Conservation (phyloP, 2,113 vertebrate species). For the Albula goreensis region DNA sequence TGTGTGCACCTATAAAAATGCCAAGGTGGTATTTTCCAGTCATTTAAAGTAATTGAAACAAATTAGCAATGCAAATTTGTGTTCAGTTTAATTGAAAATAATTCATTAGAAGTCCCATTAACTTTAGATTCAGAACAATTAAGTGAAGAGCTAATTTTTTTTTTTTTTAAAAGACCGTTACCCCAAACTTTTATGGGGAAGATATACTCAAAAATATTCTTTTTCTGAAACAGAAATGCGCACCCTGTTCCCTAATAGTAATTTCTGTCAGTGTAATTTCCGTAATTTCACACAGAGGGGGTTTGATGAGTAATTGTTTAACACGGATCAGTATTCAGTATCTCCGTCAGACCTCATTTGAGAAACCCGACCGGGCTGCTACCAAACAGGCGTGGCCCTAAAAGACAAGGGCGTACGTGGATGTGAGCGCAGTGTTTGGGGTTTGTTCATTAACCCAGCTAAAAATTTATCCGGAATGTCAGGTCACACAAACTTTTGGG, state of each 20-base stretch:
- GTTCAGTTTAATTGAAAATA: background rate
- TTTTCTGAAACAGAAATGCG: background rate
- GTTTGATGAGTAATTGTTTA: background rate
- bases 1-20: too few species aligned
- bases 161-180: background rate
- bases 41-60: background rate
- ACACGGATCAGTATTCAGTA: background rate
- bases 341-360: too few species aligned
- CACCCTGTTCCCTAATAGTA: too few species aligned
- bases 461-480: too few species aligned
- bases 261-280: too few species aligned
- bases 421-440: too few species aligned
- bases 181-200: background rate
- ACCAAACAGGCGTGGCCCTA: too few species aligned
- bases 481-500: too few species aligned
- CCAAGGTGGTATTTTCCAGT: background rate
- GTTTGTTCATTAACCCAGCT: too few species aligned
- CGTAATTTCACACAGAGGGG: too few species aligned
- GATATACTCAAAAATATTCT: background rate
- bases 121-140: background rate
- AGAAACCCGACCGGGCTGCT: too few species aligned
- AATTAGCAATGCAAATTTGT: background rate
- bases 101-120: background rate
- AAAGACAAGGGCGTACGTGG: background rate
- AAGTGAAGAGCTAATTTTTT: background rate